These are phyloP conservation scores for Julus scandinavius DNA, from an alignment of 2,888 invertebrate species.

Conservation along the genomic window DNA sequence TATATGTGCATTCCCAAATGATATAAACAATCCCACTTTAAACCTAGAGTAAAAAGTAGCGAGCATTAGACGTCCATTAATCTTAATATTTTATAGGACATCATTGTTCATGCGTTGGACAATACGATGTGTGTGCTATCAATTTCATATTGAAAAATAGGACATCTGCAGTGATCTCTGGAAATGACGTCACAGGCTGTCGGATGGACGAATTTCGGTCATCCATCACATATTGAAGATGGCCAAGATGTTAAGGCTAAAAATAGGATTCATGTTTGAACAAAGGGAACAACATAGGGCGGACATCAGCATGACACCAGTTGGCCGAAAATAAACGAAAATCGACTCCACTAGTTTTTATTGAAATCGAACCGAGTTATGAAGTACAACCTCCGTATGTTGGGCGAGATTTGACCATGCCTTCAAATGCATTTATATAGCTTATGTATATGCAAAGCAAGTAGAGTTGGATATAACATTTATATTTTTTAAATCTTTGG, in stretches of 20 bases:
- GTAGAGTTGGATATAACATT: too few species aligned
- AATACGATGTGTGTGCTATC: background rate
- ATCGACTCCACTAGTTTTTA: background rate
- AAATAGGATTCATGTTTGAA: constrained; percentile 6
- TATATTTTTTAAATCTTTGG: too few species aligned
- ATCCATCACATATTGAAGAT: constrained; percentile 33
- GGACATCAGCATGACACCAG: constrained; percentile 33
- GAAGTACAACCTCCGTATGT: background rate
- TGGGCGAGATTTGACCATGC: background rate
- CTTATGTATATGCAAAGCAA: too few species aligned
- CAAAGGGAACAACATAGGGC: constrained; percentile 22
- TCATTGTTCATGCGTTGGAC: background rate
- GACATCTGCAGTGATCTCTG: background rate
- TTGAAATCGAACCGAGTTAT: background rate
- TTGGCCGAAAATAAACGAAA: constrained; percentile 18
- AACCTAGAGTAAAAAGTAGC: background rate
- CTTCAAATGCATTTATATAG: background rate
- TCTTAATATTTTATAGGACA: background rate
- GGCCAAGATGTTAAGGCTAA: constrained; percentile 31
- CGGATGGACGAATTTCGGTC: background rate
- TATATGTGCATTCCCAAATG: too few species aligned
- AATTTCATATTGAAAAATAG: constrained; percentile 18
- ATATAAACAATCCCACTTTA: too few species aligned
- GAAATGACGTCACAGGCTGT: constrained; percentile 20
- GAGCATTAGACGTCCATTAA: background rate